Evolutionary conservation across 1,140 invertebrate species (phyloP), one percentile per base, ranked within the genome.

Genomic region (Drosophila obscura): DNA sequence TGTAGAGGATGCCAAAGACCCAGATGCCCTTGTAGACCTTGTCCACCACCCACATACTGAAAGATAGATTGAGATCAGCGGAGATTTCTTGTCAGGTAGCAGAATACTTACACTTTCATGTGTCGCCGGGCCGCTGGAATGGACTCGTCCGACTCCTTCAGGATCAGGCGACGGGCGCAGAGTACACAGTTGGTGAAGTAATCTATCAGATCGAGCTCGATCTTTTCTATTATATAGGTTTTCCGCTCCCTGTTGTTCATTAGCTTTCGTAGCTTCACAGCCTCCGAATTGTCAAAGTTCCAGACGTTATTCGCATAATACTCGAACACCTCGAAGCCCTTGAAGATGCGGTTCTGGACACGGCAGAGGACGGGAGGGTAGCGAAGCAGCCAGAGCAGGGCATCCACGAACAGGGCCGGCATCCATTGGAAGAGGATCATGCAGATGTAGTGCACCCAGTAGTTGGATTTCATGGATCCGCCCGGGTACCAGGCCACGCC

Each of bases 401-500:
- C 92, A 76, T 98, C 97, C 44, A 97, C 93, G 56, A 97, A 90
- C 41, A 97, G 93, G 9, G 97, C 97, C 0, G 97, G 97, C 44
- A 98, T 92, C 92, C 95, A 95, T 83, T 98, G 97, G 90, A 97
- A 97, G 22, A 98, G 93, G 5, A 97, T 90, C 52, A 96, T 94
- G 81, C 95, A 96, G 43, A 98, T 94, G 66, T 95, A 95, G 85
- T 98, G 97, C 51, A 95, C 82, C 2, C 96, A 81, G 74, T 95
- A 93, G 24, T 94, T 96, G 62, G 94, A 95, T 83, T 97, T 98
- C 96, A 98, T 97, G 1, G 95, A 96, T 4, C 96, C 96, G 35
- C 96, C 96, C 0, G 97, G 97, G 92, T 97, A 97, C 96, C 96
- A 97, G n/a, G 95, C 95, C 1, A 96, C 94, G 6, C 94, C 94